Percentiles rank a stretch among this genome's conserved stretches.
Evolutionary conservation across 2,888 invertebrate species (phyloP).

Genomic region (Cephalotes varians): DNA sequence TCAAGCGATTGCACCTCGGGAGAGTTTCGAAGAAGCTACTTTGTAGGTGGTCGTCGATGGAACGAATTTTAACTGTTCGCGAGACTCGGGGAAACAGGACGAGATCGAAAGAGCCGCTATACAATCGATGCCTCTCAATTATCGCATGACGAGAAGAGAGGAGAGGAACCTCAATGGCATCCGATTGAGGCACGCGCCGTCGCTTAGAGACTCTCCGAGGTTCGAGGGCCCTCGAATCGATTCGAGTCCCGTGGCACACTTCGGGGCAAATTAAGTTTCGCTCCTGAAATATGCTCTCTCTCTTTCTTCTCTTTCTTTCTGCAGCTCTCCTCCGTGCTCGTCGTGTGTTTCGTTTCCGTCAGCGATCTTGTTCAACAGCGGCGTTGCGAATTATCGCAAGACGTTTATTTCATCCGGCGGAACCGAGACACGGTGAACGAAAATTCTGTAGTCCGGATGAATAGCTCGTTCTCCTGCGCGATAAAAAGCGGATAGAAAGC

Average conservation of each 20-base stretch:
- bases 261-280: slow-evolving; percentile 84
- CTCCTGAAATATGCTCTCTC: slow-evolving; percentile 79
- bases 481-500: slow-evolving; percentile 30
- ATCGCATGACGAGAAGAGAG: slow-evolving; percentile 70
- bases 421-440: slow-evolving; percentile 37
- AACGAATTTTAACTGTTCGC: slow-evolving; percentile 52
- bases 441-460: slow-evolving; percentile 28
- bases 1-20: background rate
- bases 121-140: slow-evolving; percentile 74
- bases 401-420: slow-evolving; percentile 53
- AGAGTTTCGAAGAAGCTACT: slow-evolving; percentile 27
- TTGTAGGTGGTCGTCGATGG: slow-evolving; percentile 48
- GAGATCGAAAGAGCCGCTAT: slow-evolving; percentile 63
- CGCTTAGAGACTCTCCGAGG: slow-evolving; percentile 75
- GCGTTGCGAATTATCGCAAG: slow-evolving; percentile 65
- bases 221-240: slow-evolving; percentile 83
- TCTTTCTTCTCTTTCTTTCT: slow-evolving; percentile 45
- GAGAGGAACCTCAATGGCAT: slow-evolving; percentile 71
- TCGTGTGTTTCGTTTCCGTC: slow-evolving; percentile 47
- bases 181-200: slow-evolving; percentile 80
- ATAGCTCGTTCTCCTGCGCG: slow-evolving; percentile 28
- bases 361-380: slow-evolving; percentile 49
- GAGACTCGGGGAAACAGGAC: slow-evolving; percentile 51
- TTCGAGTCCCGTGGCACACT: slow-evolving; percentile 82
- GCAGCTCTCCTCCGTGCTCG: slow-evolving; percentile 36